Percentiles rank a stretch among this genome's conserved stretches.
phyloP scores from a whole-genome alignment of 2,113 vertebrate genomes.

The Turnix velox region DNA sequence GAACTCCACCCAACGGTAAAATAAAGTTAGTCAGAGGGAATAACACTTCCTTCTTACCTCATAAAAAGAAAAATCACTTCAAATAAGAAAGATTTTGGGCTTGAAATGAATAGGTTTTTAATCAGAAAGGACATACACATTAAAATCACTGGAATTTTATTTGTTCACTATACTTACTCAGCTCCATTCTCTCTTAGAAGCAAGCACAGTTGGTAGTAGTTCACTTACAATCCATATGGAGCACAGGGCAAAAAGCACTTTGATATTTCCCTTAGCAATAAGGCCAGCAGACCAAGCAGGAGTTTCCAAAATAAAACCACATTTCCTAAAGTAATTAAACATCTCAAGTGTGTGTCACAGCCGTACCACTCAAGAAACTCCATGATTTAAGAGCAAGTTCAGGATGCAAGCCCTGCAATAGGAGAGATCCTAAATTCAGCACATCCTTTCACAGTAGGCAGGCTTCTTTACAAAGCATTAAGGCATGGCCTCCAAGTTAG shows the following conservation, averaged over 20 bases:
- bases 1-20: not conserved
- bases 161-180: not conserved
- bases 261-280: not conserved
- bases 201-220: not conserved
- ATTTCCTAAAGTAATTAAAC: not conserved
- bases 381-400: not conserved
- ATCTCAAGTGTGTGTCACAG: fast-evolving
- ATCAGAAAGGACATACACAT: not conserved
- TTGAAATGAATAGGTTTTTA: not conserved
- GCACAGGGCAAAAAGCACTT: not conserved
- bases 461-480: not conserved
- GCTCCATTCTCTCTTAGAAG: not conserved
- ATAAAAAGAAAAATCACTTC: not conserved
- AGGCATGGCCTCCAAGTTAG: not conserved
- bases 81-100: not conserved
- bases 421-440: not conserved
- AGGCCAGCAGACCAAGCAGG: not conserved
- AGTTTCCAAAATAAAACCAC: not conserved
- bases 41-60: not conserved
- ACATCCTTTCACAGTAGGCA: not conserved
- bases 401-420: not conserved
- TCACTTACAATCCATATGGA: not conserved
- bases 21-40: not conserved
- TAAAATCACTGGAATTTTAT: not conserved
- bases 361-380: not conserved